phyloP scores from a whole-genome alignment of 2,113 vertebrate species.

The Calonectris borealis region DNA sequence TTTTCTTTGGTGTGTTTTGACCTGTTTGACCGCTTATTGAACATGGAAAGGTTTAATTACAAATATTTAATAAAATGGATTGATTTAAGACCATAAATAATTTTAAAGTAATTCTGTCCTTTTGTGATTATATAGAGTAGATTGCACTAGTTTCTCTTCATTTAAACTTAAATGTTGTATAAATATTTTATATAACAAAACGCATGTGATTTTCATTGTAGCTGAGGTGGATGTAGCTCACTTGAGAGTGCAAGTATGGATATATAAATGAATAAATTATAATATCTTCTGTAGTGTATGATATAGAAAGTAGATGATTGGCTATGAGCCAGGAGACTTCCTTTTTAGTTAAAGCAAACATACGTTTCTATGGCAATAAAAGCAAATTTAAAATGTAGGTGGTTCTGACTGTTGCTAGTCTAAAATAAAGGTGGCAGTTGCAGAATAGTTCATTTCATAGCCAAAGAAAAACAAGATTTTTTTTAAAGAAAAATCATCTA shows the following conservation, averaged over 20 bases:
- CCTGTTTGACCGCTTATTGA: not conserved
- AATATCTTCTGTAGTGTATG: not conserved
- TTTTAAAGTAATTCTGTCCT: not conserved
- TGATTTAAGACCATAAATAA: not conserved
- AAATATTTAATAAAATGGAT: not conserved
- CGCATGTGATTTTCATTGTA: not conserved
- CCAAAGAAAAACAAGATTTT: not conserved
- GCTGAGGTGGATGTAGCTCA: not conserved
- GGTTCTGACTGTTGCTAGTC: constrained; percentile 52
- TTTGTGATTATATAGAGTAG: not conserved
- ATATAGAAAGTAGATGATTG: not conserved
- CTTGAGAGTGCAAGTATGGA: not conserved
- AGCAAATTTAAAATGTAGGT: constrained; percentile 53
- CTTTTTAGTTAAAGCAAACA: constrained; percentile 46
- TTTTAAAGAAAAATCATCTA: not conserved
- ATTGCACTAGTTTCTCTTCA: not conserved
- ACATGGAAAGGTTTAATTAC: not conserved
- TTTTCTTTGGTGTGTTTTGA: not conserved
- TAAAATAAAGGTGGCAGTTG: constrained; percentile 39
- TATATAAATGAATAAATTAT: not conserved
- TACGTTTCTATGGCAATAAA: constrained; percentile 60
- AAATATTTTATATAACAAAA: not conserved
- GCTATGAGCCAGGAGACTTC: not conserved
- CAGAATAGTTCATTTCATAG: not conserved
- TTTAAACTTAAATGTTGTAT: not conserved